Evolutionary conservation across 2,888 invertebrate genomes (phyloP), one percentile per base, ranked within the genome.

Genomic region (Protodeltote pygarga): DNA sequence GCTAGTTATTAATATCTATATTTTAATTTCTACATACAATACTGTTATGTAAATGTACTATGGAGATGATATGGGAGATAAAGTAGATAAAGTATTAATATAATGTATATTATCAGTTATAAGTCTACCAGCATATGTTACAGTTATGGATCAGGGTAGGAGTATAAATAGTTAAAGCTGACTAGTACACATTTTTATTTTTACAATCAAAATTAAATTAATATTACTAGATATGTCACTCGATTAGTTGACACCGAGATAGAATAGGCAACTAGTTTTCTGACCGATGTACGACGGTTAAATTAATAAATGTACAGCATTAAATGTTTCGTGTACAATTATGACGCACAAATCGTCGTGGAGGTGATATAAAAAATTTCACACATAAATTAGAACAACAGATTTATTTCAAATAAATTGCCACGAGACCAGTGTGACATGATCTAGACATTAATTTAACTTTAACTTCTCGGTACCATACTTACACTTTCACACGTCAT

Each of bases 361-460:
- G 67, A 87, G 89, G 90, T 85, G 68, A 75, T 67, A 78, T 75
- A 90, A 92, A 85, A 83, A 89, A 90, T 80, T 86, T 83, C 77
- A 89, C 88, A 92, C 90, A 85, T 72, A 80, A 78, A 75, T 87
- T 83, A 83, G 85, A 89, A 91, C 89, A 91, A 92, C 88, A 92
- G 90, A 89, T 92, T 92, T 92, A 92, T 92, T 92, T 90, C 84
- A 85, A 86, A 89, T 86, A 90, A 88, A 84, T 87, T 92, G 92
- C 92, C 92, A 92, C 92, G 87, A 87, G 85, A 88, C 83, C 86
- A 83, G 77, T 92, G 92, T 92, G 92, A 92, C 92, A 92, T 89
- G 85, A 92, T 92, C 92, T 92, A 92, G 92, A 92, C 89, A 92
- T 92, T 92, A 92, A 92, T 92, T 92, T 88, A 92, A 89, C 81